Percentiles rank a stretch among this genome's conserved stretches.
Evolutionary conservation across 2,113 vertebrate genomes (phyloP).

Genomic region (Hypanus sabinus): DNA sequence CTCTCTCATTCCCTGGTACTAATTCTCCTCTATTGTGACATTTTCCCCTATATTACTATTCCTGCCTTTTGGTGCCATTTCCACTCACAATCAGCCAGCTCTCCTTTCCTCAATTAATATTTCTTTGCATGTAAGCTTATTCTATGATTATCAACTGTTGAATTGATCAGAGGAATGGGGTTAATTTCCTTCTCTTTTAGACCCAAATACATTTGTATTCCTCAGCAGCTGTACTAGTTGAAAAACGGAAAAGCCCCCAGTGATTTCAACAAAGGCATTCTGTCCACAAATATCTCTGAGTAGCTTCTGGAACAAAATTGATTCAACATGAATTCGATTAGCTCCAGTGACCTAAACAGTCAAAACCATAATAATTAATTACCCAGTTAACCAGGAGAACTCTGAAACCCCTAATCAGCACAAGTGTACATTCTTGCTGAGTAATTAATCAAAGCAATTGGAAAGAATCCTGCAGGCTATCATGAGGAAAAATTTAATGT

Average conservation of each 20-base stretch:
- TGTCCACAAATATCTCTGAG: not conserved
- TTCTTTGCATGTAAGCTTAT: not conserved
- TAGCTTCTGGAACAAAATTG: not conserved
- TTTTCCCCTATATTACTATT: too few species aligned
- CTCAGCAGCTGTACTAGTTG: not conserved
- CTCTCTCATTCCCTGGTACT: too few species aligned
- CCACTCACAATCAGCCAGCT: too few species aligned
- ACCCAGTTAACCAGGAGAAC: not conserved
- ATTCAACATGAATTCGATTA: not conserved
- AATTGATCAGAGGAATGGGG: not conserved
- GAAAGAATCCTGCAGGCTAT: not conserved
- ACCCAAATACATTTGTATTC: too few species aligned
- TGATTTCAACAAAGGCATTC: not conserved
- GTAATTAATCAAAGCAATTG: constrained; percentile 20
- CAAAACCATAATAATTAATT: constrained; percentile 16
- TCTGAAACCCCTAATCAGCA: constrained; percentile 24
- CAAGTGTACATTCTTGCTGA: not conserved
- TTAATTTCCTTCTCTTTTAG: not conserved
- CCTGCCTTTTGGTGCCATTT: not conserved
- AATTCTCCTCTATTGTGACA: too few species aligned
- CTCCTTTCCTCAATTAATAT: not conserved
- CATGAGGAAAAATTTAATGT: not conserved
- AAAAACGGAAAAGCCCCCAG: not conserved
- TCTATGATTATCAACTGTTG: not conserved
- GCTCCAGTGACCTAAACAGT: not conserved